A percentile compares a stretch with the other conserved stretches of the same genome.
These are phyloP conservation scores for Melanostoma mellinum DNA, from an alignment of 2,888 invertebrate genomes.

Conservation along the genomic window DNA sequence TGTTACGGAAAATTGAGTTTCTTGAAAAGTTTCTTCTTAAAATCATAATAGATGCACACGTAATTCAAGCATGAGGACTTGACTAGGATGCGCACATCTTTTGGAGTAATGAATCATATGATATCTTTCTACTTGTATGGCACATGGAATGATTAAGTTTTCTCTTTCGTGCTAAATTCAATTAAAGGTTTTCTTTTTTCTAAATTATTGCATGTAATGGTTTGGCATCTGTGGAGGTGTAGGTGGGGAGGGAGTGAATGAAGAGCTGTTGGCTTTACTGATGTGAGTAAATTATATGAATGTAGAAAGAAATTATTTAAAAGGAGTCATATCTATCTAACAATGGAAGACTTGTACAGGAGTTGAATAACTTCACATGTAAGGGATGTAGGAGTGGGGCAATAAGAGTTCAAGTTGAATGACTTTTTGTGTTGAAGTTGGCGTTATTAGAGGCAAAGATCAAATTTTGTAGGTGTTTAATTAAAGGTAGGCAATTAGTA, in stretches of 20 bases:
- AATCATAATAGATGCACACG: conserved; percentile 57
- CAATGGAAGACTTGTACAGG: no score
- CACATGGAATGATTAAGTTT: conserved; percentile 63
- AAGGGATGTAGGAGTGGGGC: no score
- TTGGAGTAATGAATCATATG: conserved; percentile 59
- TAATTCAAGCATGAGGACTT: conserved; percentile 32
- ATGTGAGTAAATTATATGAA: neutral
- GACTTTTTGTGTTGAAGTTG: no score
- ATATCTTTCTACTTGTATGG: conserved; percentile 44
- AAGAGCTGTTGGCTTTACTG: neutral
- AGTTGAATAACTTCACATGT: no score
- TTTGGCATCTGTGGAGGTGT: neutral
- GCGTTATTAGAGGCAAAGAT: no score
- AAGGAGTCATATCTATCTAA: no score
- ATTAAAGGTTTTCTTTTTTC: conserved; percentile 51
- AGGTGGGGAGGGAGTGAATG: neutral
- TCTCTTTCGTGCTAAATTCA: conserved; percentile 50
- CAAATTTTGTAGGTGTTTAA: no score
- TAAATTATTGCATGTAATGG: conserved; percentile 47
- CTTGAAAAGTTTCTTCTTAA: conserved; percentile 33
- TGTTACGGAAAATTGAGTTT: conserved; percentile 44
- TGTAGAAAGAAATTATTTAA: no score
- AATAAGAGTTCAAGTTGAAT: no score
- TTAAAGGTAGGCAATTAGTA: no score
- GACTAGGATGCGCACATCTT: conserved; percentile 32